Evolutionary conservation across 2,797 vertebrate species (phyloP).

Genomic region (Buceros bicornis): DNA sequence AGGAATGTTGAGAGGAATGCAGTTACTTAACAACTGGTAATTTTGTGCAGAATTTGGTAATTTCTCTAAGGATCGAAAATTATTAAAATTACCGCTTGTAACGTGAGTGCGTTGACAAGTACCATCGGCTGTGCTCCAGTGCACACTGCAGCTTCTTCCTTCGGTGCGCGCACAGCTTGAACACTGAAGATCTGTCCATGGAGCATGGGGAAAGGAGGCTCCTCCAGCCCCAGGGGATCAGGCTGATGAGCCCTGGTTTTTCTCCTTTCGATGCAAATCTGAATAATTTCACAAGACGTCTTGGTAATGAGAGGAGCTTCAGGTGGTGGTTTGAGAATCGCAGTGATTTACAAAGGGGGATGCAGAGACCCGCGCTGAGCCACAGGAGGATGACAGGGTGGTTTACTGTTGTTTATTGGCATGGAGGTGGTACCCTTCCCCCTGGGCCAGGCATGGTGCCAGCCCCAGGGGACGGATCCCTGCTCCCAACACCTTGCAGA

Average conservation of each 20-base stretch:
- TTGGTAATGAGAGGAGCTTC: not conserved
- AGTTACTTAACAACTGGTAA: not conserved
- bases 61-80: not conserved
- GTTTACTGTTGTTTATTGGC: not conserved
- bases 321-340: not conserved
- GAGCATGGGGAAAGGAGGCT: not conserved
- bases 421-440: not conserved
- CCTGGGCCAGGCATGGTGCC: not conserved
- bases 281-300: not conserved
- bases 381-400: not conserved
- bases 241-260: fast-evolving
- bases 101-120: not conserved
- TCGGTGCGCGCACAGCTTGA: not conserved
- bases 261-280: not conserved
- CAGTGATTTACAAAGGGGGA: not conserved
- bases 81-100: constrained; percentile 8
- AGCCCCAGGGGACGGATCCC: not conserved
- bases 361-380: not conserved
- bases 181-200: not conserved
- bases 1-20: not conserved
- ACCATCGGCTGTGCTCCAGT: not conserved
- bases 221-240: not conserved
- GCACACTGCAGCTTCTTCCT: not conserved
- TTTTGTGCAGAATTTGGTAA: not conserved
- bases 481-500: not conserved